These are phyloP conservation scores for Microchrysa polita DNA, from an alignment of 2,888 invertebrate genomes.

Conservation along the genomic window DNA sequence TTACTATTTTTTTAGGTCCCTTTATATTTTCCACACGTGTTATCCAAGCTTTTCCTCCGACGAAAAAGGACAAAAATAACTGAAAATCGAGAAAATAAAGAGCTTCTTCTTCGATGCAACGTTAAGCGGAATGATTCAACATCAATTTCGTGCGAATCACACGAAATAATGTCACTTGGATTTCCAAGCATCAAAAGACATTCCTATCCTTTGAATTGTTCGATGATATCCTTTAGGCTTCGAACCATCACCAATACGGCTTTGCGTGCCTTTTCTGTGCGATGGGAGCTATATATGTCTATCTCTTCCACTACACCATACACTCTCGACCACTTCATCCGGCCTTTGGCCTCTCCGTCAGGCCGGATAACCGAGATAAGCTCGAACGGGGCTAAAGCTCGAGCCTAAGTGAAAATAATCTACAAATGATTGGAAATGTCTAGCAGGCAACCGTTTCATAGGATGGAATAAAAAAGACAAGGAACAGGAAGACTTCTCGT, in stretches of 20 bases:
- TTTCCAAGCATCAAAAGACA: not conserved
- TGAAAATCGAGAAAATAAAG: not conserved
- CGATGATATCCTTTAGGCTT: slow-evolving; percentile 18
- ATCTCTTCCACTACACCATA: not conserved
- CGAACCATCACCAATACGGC: not conserved
- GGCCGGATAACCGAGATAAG: slow-evolving; percentile 26
- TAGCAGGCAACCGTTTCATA: not conserved
- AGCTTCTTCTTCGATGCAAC: too few relatives aligned
- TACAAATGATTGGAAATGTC: slow-evolving; percentile 48
- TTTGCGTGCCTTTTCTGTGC: not conserved
- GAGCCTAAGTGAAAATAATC: slow-evolving; percentile 47
- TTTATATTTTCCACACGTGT: slow-evolving; percentile 10
- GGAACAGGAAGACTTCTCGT: not conserved
- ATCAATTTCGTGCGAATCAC: not conserved
- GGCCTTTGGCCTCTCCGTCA: slow-evolving; percentile 16
- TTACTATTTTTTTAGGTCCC: not conserved
- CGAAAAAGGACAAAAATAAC: not conserved
- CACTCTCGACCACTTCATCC: not conserved
- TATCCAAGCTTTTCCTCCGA: not conserved
- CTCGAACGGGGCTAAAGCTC: slow-evolving; percentile 35
- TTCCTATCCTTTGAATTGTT: not conserved
- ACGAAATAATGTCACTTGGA: slow-evolving; percentile 25
- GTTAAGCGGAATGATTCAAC: not conserved
- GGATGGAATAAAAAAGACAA: not conserved
- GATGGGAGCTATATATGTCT: too few relatives aligned